Evolutionary conservation across 2,113 vertebrate genomes (phyloP).

Genomic region (Ondatra zibethicus): DNA sequence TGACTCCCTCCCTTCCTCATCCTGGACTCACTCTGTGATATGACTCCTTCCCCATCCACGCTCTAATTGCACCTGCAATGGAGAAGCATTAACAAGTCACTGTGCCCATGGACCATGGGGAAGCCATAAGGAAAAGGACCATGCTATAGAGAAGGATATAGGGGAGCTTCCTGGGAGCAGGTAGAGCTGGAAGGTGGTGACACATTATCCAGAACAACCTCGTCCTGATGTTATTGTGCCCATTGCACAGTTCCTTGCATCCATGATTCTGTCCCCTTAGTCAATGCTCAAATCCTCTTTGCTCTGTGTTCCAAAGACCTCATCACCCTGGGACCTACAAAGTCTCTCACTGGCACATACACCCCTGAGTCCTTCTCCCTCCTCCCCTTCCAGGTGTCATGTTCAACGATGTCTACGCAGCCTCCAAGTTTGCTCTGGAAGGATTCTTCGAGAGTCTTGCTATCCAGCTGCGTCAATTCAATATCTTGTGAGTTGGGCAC

Average conservation of each 20-base stretch:
- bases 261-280: not conserved
- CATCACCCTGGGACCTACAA: not conserved
- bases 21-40: not conserved
- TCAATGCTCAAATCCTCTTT: not conserved
- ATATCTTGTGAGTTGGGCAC: constrained; percentile 89
- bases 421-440: constrained; percentile 97
- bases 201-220: not conserved
- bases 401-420: constrained; percentile 96
- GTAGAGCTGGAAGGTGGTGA: not conserved
- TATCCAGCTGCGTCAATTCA: constrained; percentile 94
- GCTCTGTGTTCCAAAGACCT: not conserved
- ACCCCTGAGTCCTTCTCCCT: accelerated
- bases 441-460: constrained; percentile 97
- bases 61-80: not conserved
- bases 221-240: not conserved
- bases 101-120: not conserved
- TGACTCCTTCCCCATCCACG: not conserved
- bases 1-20: not conserved
- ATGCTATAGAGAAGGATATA: not conserved
- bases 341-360: not conserved
- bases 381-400: constrained; percentile 87
- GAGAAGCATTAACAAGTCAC: not conserved
- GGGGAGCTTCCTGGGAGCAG: not conserved
- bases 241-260: not conserved
- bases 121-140: not conserved